These are phyloP conservation scores for Python bivittatus DNA, from an alignment of 2,113 vertebrate genomes.

Conservation along the genomic window DNA sequence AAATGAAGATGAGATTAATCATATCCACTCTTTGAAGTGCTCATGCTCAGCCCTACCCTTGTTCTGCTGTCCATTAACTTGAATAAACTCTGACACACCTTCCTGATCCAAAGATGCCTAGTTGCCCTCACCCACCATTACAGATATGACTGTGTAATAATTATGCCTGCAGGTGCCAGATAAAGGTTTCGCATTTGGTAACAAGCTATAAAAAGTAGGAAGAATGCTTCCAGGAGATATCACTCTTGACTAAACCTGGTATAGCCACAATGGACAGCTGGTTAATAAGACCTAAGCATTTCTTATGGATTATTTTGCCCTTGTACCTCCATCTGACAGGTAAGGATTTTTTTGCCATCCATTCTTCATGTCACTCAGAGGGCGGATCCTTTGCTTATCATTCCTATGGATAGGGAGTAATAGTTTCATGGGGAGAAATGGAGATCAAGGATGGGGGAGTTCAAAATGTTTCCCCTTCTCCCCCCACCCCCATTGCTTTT, in stretches of 20 bases:
- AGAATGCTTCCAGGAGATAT: not conserved
- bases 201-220: not conserved
- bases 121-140: conserved; percentile 5
- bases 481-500: not conserved
- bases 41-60: not conserved
- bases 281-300: not conserved
- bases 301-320: conserved; percentile 6
- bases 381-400: not conserved
- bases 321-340: conserved; percentile 3
- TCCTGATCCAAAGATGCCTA: not conserved
- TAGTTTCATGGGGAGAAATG: not conserved
- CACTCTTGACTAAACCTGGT: not conserved
- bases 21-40: not conserved
- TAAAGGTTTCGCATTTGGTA: not conserved
- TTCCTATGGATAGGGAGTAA: not conserved
- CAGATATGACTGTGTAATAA: not conserved
- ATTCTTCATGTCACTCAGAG: not conserved
- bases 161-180: not conserved
- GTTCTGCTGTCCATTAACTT: not conserved
- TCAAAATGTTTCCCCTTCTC: not conserved
- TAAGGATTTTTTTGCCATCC: not conserved
- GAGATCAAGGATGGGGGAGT: not conserved
- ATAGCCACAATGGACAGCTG: not conserved
- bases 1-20: not conserved
- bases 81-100: conserved; percentile 18